These are phyloP conservation scores for Scaptomyza montana DNA, from an alignment of 1,140 invertebrate species.

Conservation along the genomic window DNA sequence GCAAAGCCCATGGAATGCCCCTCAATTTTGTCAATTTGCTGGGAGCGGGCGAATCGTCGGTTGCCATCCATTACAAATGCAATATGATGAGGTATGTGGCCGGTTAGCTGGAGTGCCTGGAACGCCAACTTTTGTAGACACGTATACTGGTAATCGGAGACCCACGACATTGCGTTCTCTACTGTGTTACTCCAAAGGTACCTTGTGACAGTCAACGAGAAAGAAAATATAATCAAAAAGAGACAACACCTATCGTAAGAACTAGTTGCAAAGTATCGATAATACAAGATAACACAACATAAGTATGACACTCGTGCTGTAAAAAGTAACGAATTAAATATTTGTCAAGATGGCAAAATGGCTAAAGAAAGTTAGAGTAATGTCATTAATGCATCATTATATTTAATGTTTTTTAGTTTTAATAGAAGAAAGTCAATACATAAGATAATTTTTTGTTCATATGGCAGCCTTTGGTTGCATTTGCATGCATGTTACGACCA, in stretches of 20 bases:
- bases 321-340: too few species aligned
- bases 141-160: constrained; percentile 89
- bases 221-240: constrained; percentile 13
- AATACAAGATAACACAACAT: not conserved
- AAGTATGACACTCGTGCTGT: not conserved
- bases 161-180: constrained; percentile 89
- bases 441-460: too few species aligned
- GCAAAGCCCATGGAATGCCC: constrained; percentile 98
- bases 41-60: constrained; percentile 94
- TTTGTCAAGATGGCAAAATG: too few species aligned
- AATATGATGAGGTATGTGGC: constrained; percentile 94
- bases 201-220: constrained; percentile 32
- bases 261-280: constrained; percentile 21
- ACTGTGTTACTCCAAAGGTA: constrained; percentile 6
- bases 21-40: constrained; percentile 89
- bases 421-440: too few species aligned
- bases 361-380: too few species aligned
- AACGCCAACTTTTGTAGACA: constrained; percentile 91
- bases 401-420: too few species aligned
- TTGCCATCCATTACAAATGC: constrained; percentile 99
- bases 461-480: too few species aligned
- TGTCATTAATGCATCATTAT: too few species aligned
- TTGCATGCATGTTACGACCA: too few species aligned
- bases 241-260: constrained; percentile 16
- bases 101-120: constrained; percentile 90